A percentile compares a stretch with the other conserved stretches of the same genome.
Conservation (phyloP, 1,140 invertebrate genomes). For the Bombus fervidus region DNA sequence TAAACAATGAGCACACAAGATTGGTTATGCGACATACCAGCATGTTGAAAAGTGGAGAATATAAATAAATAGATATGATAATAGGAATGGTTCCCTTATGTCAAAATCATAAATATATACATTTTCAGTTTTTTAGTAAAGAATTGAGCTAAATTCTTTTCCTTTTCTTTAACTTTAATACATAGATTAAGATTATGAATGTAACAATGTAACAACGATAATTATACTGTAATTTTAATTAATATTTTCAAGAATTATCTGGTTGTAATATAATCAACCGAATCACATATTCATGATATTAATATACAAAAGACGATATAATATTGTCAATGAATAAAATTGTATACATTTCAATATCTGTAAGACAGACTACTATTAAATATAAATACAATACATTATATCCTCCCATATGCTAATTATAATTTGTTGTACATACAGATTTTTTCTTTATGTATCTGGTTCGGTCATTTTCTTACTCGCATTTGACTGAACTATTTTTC, state of each 20-base stretch:
- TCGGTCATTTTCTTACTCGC: neutral
- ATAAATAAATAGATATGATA: neutral
- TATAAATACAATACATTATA: too few relatives aligned
- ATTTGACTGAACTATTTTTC: neutral
- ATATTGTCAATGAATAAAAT: too few relatives aligned
- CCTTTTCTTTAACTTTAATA: too few relatives aligned
- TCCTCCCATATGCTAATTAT: neutral
- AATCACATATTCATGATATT: too few relatives aligned
- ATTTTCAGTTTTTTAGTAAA: neutral
- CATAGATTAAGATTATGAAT: neutral
- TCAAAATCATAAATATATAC: neutral
- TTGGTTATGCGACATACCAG: neutral
- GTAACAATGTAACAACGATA: neutral
- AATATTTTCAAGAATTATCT: neutral
- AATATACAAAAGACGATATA: too few relatives aligned
- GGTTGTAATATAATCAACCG: too few relatives aligned
- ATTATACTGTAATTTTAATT: neutral
- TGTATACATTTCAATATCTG: too few relatives aligned
- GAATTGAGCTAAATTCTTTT: neutral
- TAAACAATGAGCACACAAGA: neutral
- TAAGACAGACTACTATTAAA: too few relatives aligned
- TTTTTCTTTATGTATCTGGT: neutral
- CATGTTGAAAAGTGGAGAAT: neutral
- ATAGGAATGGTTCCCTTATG: neutral
- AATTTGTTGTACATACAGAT: neutral